Evolutionary conservation across 1,140 invertebrate species (phyloP).

Genomic region (Solen grandis): DNA sequence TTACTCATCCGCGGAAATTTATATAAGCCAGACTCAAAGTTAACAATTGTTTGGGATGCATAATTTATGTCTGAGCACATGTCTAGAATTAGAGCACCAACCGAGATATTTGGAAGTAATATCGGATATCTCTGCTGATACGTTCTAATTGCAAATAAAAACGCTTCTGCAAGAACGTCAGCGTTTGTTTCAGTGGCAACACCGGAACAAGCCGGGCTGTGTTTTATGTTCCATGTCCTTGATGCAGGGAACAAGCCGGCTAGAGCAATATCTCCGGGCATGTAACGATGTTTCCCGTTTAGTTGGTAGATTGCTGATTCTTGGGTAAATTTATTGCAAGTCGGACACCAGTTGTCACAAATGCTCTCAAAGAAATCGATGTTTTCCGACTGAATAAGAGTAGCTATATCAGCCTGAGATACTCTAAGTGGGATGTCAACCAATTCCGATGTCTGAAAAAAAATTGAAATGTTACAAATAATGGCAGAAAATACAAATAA

Average conservation of each 20-base stretch:
- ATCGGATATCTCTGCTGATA: constrained; percentile 59
- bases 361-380: no score
- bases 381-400: no score
- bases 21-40: constrained; percentile 68
- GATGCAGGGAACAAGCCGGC: constrained; percentile 89
- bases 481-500: no score
- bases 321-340: constrained; percentile 20
- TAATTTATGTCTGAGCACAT: constrained; percentile 62
- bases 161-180: constrained; percentile 60
- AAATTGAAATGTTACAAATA: no score
- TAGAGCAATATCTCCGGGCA: constrained; percentile 86
- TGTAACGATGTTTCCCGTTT: constrained; percentile 48
- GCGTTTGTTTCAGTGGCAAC: constrained; percentile 83
- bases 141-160: constrained; percentile 67
- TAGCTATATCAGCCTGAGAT: no score
- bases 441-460: no score
- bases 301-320: background rate
- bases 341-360: constrained; percentile 58
- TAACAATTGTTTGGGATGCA: constrained; percentile 59
- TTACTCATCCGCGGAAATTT: constrained; percentile 11
- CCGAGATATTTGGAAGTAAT: constrained; percentile 56
- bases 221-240: constrained; percentile 81
- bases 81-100: constrained; percentile 69
- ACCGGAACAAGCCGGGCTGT: constrained; percentile 82
- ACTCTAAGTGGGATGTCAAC: no score